phyloP scores from a whole-genome alignment of 1,140 invertebrate genomes.

The Macrostomum lignano region DNA sequence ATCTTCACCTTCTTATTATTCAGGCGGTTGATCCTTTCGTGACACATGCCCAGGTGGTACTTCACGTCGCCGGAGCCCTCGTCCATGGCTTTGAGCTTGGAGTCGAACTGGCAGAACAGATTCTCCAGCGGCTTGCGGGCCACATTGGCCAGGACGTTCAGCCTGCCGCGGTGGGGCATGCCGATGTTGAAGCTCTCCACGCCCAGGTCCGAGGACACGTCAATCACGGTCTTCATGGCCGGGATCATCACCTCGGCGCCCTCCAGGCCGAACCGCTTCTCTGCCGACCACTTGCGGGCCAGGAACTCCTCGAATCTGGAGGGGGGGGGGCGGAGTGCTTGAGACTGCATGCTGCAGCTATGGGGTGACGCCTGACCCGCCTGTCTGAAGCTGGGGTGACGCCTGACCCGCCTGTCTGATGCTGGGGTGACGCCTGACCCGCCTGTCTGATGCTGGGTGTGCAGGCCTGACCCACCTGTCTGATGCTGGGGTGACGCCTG shows the following conservation, averaged over 20 bases:
- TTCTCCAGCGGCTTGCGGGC: constrained; percentile 87
- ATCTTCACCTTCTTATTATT: constrained; percentile 53
- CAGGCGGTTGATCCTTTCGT: constrained; percentile 76
- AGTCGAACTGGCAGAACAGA: constrained; percentile 89
- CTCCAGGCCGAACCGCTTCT: constrained; percentile 91
- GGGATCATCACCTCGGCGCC: constrained; percentile 98
- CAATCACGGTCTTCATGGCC: constrained; percentile 89
- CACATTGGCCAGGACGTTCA: constrained; percentile 91
- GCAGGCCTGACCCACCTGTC: no score
- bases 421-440: no score
- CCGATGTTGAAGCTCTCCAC: constrained; percentile 94
- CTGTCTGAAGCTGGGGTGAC: no score
- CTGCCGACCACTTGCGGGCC: constrained; percentile 87
- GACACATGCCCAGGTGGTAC: constrained; percentile 92
- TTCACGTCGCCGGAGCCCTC: constrained; percentile 98
- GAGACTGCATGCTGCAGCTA: no score
- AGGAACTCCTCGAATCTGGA: constrained; percentile 90
- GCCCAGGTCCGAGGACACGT: constrained; percentile 67
- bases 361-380: no score
- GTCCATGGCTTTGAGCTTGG: constrained; percentile 67
- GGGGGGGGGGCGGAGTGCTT: no score
- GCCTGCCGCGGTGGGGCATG: constrained; percentile 86
- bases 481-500: no score
- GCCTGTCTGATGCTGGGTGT: no score
- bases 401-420: no score